Evolutionary conservation across 2,797 vertebrate species (phyloP).

Genomic region (Anniella stebbinsi): DNA sequence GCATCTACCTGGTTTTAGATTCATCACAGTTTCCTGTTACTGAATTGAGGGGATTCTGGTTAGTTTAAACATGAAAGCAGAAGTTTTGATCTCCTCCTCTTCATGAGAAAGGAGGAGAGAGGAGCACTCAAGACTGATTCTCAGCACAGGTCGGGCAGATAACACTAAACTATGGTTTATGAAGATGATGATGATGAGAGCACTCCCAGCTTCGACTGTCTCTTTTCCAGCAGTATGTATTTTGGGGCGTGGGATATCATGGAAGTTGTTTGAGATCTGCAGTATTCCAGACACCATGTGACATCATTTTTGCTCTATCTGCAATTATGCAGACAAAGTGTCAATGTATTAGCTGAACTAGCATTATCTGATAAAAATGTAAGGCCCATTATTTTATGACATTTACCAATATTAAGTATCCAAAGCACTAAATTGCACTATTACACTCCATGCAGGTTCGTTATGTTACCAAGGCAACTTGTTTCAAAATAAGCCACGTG

Average conservation of each 20-base stretch:
- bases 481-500: neutral
- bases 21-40: neutral
- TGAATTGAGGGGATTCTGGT: neutral
- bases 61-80: slow-evolving; percentile 1
- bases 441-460: neutral
- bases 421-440: neutral
- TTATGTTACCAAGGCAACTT: neutral
- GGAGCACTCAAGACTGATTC: neutral
- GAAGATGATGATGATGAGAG: too few relatives aligned
- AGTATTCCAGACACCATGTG: neutral
- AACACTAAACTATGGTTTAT: neutral
- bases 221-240: neutral
- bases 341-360: neutral
- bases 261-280: neutral
- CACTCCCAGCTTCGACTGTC: neutral
- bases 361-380: neutral
- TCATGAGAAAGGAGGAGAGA: neutral
- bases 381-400: neutral
- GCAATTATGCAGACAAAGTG: neutral
- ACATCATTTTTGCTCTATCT: neutral
- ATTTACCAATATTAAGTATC: neutral
- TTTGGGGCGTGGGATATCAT: neutral
- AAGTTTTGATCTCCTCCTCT: neutral
- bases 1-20: neutral
- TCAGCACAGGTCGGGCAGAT: neutral